Conservation (phyloP, 1,140 invertebrate genomes). For the Chionoecetes opilio region DNA sequence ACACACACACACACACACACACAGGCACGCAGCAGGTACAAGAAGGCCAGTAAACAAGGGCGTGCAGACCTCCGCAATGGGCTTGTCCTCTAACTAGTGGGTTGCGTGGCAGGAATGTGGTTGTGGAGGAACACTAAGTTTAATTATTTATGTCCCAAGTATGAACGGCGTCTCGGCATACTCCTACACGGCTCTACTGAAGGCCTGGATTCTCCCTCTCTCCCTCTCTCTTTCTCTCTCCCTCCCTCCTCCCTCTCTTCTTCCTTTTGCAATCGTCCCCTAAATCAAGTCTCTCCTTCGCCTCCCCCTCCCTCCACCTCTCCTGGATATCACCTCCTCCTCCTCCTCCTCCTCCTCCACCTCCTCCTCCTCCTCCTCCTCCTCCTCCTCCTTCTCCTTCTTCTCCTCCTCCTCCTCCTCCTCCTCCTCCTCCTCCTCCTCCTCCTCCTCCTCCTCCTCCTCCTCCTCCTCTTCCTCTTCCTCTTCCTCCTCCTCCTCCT, state of each 20-base stretch:
- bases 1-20: background rate
- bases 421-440: background rate
- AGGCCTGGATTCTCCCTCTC: background rate
- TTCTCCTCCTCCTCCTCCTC: no score
- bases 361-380: background rate
- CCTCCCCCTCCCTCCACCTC: background rate
- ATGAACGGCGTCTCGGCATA: background rate
- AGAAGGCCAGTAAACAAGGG: background rate
- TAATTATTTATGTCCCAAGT: background rate
- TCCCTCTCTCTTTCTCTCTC: background rate
- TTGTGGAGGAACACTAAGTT: conserved; percentile 18
- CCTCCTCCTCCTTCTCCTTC: background rate
- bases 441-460: background rate
- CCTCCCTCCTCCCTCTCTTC: background rate
- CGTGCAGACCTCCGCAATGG: background rate
- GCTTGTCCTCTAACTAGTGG: background rate
- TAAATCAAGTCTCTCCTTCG: background rate
- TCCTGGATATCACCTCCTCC: background rate
- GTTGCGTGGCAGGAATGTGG: conserved; percentile 34
- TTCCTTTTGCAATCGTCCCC: background rate
- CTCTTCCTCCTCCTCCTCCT: background rate
- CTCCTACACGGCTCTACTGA: background rate
- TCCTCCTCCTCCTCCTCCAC: background rate
- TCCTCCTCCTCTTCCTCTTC: no score
- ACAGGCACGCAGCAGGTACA: background rate